Percentiles rank a stretch among this genome's conserved stretches.
Evolutionary conservation across 2,113 vertebrate species (phyloP).

Genomic region (Pedionomus torquatus): DNA sequence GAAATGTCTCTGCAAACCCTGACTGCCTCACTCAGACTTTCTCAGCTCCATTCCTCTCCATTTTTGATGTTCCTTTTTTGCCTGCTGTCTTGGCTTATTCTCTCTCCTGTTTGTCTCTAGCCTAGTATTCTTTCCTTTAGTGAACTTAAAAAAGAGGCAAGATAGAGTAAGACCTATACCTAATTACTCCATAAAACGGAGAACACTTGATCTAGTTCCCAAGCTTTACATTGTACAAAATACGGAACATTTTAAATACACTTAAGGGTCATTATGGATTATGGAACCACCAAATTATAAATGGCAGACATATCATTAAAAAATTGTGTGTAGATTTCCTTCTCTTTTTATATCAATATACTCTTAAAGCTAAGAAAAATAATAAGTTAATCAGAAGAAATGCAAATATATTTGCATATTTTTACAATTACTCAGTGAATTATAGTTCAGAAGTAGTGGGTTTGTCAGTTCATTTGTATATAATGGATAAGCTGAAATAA

Average conservation of each 20-base stretch:
- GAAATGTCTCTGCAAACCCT: neutral
- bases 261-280: neutral
- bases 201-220: neutral
- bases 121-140: neutral
- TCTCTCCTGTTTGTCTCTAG: neutral
- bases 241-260: neutral
- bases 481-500: neutral
- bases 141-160: neutral
- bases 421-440: neutral
- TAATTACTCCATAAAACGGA: neutral
- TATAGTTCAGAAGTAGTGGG: neutral
- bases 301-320: neutral
- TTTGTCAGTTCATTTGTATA: neutral
- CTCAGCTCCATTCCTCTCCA: neutral
- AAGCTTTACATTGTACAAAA: neutral
- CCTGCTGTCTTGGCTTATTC: neutral
- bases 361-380: neutral
- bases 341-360: neutral
- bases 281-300: neutral
- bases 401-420: neutral
- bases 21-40: neutral
- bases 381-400: neutral
- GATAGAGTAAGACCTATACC: neutral
- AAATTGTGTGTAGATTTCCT: neutral
- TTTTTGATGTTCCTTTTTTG: neutral